These are phyloP conservation scores for Seira sanloemensis DNA, from an alignment of 2,888 invertebrate genomes.

Conservation along the genomic window DNA sequence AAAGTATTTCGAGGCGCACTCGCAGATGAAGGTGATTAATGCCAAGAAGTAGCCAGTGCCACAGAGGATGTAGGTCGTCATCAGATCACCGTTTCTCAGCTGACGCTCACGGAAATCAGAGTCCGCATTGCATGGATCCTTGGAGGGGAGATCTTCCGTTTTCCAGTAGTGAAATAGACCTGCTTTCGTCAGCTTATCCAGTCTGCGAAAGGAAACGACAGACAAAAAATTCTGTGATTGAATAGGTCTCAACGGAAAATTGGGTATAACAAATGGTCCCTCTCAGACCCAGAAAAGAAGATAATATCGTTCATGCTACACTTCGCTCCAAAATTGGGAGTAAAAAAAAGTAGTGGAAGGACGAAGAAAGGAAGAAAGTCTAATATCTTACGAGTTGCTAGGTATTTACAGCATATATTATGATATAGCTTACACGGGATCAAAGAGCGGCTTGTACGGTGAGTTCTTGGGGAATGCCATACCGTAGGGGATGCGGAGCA, in stretches of 20 bases:
- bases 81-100: slow-evolving; percentile 84
- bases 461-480: slow-evolving; percentile 84
- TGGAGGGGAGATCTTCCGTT: slow-evolving; percentile 82
- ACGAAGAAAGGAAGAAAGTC: slow-evolving; percentile 23
- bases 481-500: slow-evolving; percentile 82
- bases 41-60: slow-evolving; percentile 83
- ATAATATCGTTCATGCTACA: too few species aligned
- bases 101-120: slow-evolving; percentile 87
- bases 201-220: slow-evolving; percentile 40
- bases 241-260: neutral
- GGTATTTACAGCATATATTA: too few species aligned
- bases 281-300: too few species aligned
- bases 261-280: too few species aligned
- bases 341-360: neutral
- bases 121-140: slow-evolving; percentile 88
- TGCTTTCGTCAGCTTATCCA: slow-evolving; percentile 81
- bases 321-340: slow-evolving; percentile 11
- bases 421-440: slow-evolving; percentile 84
- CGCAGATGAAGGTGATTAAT: slow-evolving; percentile 81
- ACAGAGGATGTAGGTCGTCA: slow-evolving; percentile 88
- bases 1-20: slow-evolving; percentile 77
- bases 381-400: too few species aligned
- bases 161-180: slow-evolving; percentile 85
- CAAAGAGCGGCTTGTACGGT: slow-evolving; percentile 80
- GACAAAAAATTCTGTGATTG: too few species aligned